Base-by-base conservation (phyloP, 2,113 vertebrate species). In the Odocoileus virginianus region DNA sequence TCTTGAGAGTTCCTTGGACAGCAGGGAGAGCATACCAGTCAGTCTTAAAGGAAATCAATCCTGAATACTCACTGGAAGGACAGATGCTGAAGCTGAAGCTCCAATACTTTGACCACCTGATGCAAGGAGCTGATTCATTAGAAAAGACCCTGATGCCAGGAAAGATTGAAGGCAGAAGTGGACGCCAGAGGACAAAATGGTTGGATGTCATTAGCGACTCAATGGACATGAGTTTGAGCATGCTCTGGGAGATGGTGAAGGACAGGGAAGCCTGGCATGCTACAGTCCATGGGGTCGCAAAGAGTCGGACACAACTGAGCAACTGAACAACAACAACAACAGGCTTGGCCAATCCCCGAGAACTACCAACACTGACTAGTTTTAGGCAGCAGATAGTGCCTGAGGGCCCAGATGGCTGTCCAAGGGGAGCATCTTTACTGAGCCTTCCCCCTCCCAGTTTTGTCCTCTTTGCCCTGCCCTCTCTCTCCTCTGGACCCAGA, bases 331-430 rank as follows among this genome's bases (percentile, higher is more conserved):
- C 64, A 67, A 27, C 25, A 28, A 21, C n/a, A 71, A 15, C 16
- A 3, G 27, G 40, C 61, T 45, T 21, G 33, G 47, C 33, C 27
- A 83, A 33, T 9, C n/a, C 61, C 43, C 23, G 58, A 50, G 54
- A 94, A 95, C 55, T 57, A 55, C 9, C 71, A 67, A 54, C 74
- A 84, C 76, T 79, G 57, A 76, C 16, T 21, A 60, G 21, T 16
- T 93, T 55, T 28, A 36, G 55, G 60, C 97, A 97, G 88, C 76
- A 97, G 97, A 94, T 95, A 96, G 96, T 21, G 94, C 85, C 55
- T 95, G 74, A 97, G 87, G 36, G 47, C 64, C 60, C 64, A 91
- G 83, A 52, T 9, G 87, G 57, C 52, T 8, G 47, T 87, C 12
- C 15, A 23, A 40, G 67, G 36, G 50, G 28, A 2, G 21, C 12